phyloP scores from a whole-genome alignment of 2,888 invertebrate species.

The Oeneis ivallda region DNA sequence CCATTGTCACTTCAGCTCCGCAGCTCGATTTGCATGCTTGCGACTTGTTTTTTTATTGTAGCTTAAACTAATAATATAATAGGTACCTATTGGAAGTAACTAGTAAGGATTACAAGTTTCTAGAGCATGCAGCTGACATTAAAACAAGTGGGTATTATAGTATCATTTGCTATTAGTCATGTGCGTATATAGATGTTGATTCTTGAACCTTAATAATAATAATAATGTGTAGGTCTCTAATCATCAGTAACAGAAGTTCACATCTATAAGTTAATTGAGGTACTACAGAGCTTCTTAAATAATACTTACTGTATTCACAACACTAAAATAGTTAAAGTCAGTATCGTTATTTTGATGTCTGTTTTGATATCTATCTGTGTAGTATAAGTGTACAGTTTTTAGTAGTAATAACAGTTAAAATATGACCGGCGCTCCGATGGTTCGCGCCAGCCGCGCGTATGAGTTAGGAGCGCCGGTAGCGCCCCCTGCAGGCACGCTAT shows the following conservation, averaged over 20 bases:
- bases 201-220: too few species aligned
- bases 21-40: too few species aligned
- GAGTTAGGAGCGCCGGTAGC: slow-evolving; percentile 71
- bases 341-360: slow-evolving; percentile 58
- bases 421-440: slow-evolving; percentile 51
- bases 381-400: slow-evolving; percentile 67
- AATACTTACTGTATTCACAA: slow-evolving; percentile 32
- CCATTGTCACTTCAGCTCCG: too few species aligned
- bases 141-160: too few species aligned
- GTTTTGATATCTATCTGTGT: slow-evolving; percentile 68
- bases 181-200: not conserved
- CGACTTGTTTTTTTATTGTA: too few species aligned
- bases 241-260: not conserved
- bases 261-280: not conserved
- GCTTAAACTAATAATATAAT: too few species aligned
- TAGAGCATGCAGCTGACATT: too few species aligned
- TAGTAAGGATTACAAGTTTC: too few species aligned
- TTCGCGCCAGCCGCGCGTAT: slow-evolving; percentile 48
- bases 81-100: too few species aligned
- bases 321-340: slow-evolving; percentile 54
- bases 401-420: slow-evolving; percentile 68
- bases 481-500: slow-evolving; percentile 70
- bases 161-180: too few species aligned
- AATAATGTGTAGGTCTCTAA: too few species aligned
- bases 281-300: not conserved